Conservation (phyloP, 2,113 vertebrate species). For the Bos indicus region DNA sequence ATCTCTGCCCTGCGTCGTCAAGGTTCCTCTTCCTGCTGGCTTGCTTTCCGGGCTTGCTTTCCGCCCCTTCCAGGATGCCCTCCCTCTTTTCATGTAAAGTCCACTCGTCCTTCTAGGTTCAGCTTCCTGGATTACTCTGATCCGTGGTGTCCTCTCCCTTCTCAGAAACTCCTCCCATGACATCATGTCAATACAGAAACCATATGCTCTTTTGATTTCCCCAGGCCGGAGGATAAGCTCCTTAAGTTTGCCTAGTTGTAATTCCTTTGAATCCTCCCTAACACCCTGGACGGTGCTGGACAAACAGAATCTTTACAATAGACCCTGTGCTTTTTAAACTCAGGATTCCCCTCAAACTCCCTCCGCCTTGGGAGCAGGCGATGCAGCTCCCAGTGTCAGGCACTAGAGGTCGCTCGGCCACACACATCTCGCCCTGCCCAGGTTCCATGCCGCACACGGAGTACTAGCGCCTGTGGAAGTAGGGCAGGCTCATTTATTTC, state of each 20-base stretch:
- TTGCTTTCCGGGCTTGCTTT: background rate
- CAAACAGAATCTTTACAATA: background rate
- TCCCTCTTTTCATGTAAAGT: background rate
- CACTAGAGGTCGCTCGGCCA: slow-evolving; percentile 63
- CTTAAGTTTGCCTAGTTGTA: background rate
- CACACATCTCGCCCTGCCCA: background rate
- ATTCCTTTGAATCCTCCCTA: background rate
- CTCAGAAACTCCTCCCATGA: background rate
- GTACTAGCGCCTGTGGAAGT: slow-evolving; percentile 63
- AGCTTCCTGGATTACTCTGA: background rate
- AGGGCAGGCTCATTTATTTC: slow-evolving; percentile 72
- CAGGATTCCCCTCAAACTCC: background rate
- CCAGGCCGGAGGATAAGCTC: background rate
- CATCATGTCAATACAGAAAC: slow-evolving; percentile 10
- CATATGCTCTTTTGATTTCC: background rate
- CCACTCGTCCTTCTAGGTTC: background rate
- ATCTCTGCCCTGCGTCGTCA: background rate
- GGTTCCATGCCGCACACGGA: background rate
- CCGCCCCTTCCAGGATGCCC: background rate
- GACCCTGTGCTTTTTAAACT: background rate
- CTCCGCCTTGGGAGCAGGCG: background rate
- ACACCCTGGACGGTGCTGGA: background rate
- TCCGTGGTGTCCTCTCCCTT: background rate
- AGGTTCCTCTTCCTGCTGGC: background rate
- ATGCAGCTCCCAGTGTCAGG: background rate